Evolutionary conservation across 2,888 invertebrate genomes (phyloP).

Genomic region (Ceraclea dissimilis): DNA sequence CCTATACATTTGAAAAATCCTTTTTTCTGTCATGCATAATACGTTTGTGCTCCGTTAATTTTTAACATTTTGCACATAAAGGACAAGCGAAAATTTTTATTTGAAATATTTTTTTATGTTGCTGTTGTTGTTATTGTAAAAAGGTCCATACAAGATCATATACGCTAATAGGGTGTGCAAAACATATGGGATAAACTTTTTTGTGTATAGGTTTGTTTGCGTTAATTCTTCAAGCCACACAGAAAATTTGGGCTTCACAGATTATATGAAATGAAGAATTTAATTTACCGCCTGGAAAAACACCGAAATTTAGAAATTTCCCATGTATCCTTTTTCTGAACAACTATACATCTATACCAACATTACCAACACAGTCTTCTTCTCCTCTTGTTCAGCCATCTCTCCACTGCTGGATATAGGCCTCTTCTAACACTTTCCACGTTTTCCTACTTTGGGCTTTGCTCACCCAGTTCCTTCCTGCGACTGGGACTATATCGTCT

Average conservation of each 20-base stretch:
- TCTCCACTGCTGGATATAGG: too few relatives aligned
- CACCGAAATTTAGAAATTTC: not conserved
- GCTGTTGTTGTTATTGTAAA: not conserved
- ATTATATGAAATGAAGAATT: not conserved
- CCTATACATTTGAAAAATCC: not conserved
- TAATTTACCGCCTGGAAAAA: not conserved
- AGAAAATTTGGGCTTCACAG: not conserved
- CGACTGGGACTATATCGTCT: too few relatives aligned
- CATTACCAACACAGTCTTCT: too few relatives aligned
- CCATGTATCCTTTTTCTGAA: too few relatives aligned
- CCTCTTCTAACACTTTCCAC: too few relatives aligned
- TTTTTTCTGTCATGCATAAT: not conserved
- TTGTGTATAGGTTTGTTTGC: not conserved
- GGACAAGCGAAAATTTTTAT: not conserved
- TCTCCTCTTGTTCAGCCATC: too few relatives aligned
- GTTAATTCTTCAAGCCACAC: not conserved
- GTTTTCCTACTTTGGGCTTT: too few relatives aligned
- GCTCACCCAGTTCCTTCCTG: too few relatives aligned
- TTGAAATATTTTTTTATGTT: not conserved
- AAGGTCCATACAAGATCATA: not conserved
- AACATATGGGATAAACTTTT: not conserved
- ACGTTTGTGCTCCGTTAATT: constrained; percentile 1
- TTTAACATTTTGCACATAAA: not conserved
- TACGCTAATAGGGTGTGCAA: not conserved
- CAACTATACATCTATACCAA: too few relatives aligned